These are phyloP conservation scores for Pyxicephalus adspersus DNA, from an alignment of 2,113 vertebrate genomes.

Conservation along the genomic window DNA sequence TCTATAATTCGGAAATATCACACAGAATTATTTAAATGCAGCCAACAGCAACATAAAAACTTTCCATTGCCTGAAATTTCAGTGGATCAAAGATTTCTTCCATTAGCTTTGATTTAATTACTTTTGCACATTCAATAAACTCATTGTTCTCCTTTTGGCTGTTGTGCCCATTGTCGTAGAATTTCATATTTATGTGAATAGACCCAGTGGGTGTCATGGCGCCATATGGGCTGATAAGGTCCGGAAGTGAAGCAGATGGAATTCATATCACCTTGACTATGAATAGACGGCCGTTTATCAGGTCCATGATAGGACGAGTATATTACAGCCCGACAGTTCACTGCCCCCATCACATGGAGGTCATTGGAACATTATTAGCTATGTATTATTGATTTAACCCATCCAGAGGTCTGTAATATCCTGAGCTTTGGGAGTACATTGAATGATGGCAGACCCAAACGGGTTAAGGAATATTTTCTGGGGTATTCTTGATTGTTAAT, in stretches of 20 bases:
- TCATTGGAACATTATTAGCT: background rate
- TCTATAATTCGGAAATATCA: too few relatives aligned
- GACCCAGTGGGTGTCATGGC: background rate
- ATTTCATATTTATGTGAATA: too few relatives aligned
- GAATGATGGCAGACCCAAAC: background rate
- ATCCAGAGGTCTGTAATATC: too few relatives aligned
- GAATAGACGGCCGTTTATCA: constrained; percentile 7
- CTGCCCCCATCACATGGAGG: constrained; percentile 7
- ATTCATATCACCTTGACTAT: constrained; percentile 13
- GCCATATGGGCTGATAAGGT: background rate
- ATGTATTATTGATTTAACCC: constrained; percentile 16
- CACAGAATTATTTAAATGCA: too few relatives aligned
- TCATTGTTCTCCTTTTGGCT: too few relatives aligned
- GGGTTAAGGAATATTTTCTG: background rate
- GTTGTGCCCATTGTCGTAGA: too few relatives aligned
- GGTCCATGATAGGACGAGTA: background rate
- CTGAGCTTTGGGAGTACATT: background rate
- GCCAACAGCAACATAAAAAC: too few relatives aligned
- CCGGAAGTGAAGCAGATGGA: background rate
- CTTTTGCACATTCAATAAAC: too few relatives aligned
- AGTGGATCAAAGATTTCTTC: too few relatives aligned
- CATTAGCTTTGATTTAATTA: too few relatives aligned
- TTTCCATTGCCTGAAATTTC: too few relatives aligned
- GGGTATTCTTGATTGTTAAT: too few relatives aligned
- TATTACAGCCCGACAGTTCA: constrained; percentile 20